Percentiles rank a stretch among this genome's conserved stretches.
These are phyloP conservation scores for Neosalanx taihuensis DNA, from an alignment of 2,797 vertebrate genomes.

Conservation along the genomic window DNA sequence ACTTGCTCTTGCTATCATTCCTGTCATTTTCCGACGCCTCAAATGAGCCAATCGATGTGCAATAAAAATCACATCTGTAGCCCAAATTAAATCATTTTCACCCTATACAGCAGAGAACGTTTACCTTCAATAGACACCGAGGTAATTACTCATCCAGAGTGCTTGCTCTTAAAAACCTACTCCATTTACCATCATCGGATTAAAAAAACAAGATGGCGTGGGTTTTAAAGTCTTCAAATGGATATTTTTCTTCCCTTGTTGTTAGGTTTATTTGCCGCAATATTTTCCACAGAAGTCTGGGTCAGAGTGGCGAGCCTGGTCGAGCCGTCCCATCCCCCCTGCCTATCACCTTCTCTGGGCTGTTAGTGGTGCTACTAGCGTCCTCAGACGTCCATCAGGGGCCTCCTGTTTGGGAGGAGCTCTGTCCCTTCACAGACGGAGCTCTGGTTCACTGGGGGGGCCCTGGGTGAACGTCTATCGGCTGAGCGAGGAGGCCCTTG, in stretches of 20 bases:
- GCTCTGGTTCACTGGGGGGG: no score
- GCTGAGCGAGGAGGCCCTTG: no score
- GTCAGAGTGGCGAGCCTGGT: not conserved
- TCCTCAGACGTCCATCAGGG: no score
- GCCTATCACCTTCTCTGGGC: no score
- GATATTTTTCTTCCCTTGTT: not conserved
- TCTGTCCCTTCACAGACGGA: no score
- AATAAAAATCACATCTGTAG: conserved; percentile 62
- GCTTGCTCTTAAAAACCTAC: not conserved
- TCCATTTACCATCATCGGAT: not conserved
- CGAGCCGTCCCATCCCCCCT: no score
- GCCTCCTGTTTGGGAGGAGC: no score
- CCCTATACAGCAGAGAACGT: conserved; percentile 64
- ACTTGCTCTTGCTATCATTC: conserved; percentile 66
- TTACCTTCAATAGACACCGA: conserved; percentile 69
- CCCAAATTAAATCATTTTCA: conserved; percentile 76
- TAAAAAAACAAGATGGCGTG: not conserved
- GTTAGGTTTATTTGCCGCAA: conserved; percentile 18
- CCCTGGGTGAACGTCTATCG: no score
- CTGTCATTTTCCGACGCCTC: conserved; percentile 64
- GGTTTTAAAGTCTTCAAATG: conserved; percentile 5
- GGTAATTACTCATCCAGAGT: conserved; percentile 54
- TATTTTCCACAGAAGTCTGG: not conserved
- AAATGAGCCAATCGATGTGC: conserved; percentile 41
- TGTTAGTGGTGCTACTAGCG: no score